Evolutionary conservation across 2,888 invertebrate genomes (phyloP), one percentile per base, ranked within the genome.

Genomic region (Andrena fulva): DNA sequence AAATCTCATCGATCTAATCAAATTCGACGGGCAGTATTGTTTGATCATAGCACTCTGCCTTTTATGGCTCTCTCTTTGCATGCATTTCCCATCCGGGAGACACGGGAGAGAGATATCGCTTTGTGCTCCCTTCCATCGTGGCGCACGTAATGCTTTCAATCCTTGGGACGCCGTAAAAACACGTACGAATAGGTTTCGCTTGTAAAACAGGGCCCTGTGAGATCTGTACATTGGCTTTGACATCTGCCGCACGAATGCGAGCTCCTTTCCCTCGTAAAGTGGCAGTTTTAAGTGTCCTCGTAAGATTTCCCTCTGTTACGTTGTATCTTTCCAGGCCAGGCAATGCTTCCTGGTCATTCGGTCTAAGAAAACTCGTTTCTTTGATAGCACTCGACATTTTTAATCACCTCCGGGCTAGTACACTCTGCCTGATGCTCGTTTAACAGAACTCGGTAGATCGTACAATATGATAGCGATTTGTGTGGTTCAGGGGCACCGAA

Each of bases 201-300:
- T 59, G 59, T 60, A 68, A 33, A 74, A 50, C 59, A 48, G 12
- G 27, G 31, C 20, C 76, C 35, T 3, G 10, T 4, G 71, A 24
- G 81, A 63, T 35, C 24, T 5, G 29, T 12, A 72, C 12, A 27
- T 33, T 50, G 20, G 6, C 60, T 73, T 73, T 69, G 76, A 76
- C 52, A 64, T 75, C 35, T 48, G 54, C 42, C 52, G 64, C 54
- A 2, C 29, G 59, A 77, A 70, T 70, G 50, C 77, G 4, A 52
- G 77, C 56, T 77, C 67, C 78, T 71, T 71, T 48, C 24, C 31
- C 35, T 62, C 71, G 77, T 67, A 77, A 80, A 80, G 50, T 67
- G 62, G 31, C 69, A n/a, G 77, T 70, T 77, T 64, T 50, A 66
- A 50, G 29, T 24, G 31, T 31, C 1, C 78, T 20, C 71, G 67